Percentiles rank a stretch among this genome's conserved stretches.
phyloP scores from a whole-genome alignment of 2,797 vertebrate genomes.

The Gila robusta region DNA sequence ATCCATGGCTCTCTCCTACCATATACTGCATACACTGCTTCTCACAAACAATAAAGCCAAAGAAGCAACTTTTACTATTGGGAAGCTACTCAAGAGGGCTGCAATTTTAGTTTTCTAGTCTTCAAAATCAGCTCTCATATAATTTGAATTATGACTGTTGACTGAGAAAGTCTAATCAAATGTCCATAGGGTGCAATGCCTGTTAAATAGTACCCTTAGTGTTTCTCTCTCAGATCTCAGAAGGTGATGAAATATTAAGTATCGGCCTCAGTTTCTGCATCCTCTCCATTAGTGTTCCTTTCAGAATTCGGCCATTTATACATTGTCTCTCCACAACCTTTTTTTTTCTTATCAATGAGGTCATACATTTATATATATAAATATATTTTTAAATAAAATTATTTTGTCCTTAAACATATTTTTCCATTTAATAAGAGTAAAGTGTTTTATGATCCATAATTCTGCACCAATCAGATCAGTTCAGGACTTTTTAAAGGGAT shows the following conservation, averaged over 20 bases:
- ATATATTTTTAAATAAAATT: background rate
- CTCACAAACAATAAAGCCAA: slow-evolving; percentile 7
- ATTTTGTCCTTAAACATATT: background rate
- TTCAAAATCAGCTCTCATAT: slow-evolving; percentile 5
- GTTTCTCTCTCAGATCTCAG: background rate
- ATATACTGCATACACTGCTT: slow-evolving; percentile 4
- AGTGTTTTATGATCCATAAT: background rate
- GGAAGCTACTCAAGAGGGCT: background rate
- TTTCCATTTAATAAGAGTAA: background rate
- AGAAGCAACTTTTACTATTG: background rate
- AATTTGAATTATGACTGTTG: background rate
- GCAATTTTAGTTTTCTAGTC: background rate
- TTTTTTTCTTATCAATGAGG: background rate
- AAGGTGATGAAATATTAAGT: slow-evolving; percentile 45
- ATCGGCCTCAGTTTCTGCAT: slow-evolving; percentile 13
- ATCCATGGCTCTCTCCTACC: slow-evolving; percentile 1
- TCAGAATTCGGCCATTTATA: slow-evolving; percentile 7
- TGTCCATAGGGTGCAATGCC: background rate
- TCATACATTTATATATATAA: too few species aligned
- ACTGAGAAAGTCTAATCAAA: slow-evolving; percentile 13
- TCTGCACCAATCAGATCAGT: background rate
- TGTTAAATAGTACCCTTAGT: slow-evolving; percentile 5
- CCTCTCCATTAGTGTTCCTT: slow-evolving; percentile 20
- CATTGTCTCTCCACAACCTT: background rate
- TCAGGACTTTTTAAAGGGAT: background rate